Base-by-base conservation (phyloP, 2,888 invertebrate species). In the Folsomia candida region DNA sequence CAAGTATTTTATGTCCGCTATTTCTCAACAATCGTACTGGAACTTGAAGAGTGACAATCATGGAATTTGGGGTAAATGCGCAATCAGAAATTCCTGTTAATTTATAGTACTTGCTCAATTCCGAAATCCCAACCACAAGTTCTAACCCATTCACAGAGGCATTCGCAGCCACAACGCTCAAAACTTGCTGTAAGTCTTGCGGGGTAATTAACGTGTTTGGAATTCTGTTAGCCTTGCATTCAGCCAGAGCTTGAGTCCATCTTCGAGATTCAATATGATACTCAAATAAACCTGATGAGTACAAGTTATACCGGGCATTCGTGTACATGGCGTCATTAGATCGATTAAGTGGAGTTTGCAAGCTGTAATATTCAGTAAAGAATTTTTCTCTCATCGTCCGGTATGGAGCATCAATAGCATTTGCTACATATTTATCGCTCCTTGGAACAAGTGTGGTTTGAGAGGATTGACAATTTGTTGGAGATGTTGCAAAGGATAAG, bases 351-450 rank as follows among this genome's bases (percentile, higher is more conserved):
- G 57, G 57, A n/a, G 57, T 57, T 57, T 57, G 57, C 6, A 57
- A n/a, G n/a, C 22, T 57, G n/a, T 57, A 57, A 22, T 20, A 57
- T 57, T 57, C 57, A 4, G 4, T n/a, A 22, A 57, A 57, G 57
- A 57, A 57, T n/a, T 57, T 57, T 22, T 57, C 57, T 57, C 57
- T n/a, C 57, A 57, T 57, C 4, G 57, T 57, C n/a, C 22, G 4
- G n/a, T 57, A 57, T n/a, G 57, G 57, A 20, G n/a, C 20, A n/a
- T 57, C 57, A 57, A 57, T 57, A n/a, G 4, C 22, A 22, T 57
- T 22, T 20, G 57, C 57, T 6, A 57, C 9, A 22, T 57, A 57
- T 57, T 57, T 22, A 6, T n/a, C 22, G n/a, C 57, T 57, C 57
- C n/a, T 4, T 57, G n/a, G 9, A n/a, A 57, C 9, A 22, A 57